These are phyloP conservation scores for Phenganax marumi DNA, from an alignment of 92 coral and sea anemone genomes.

Conservation along the genomic window DNA sequence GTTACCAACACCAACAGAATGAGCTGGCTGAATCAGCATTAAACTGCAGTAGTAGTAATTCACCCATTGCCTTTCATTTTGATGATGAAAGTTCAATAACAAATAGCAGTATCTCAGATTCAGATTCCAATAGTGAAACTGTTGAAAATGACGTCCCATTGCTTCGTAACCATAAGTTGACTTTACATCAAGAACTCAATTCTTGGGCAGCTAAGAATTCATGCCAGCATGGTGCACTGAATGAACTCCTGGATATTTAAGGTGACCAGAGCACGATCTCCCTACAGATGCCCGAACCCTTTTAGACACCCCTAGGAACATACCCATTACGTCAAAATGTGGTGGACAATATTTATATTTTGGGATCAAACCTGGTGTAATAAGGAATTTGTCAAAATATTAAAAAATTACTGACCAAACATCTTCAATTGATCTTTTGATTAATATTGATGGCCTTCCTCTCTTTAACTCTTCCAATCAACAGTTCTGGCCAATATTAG, in stretches of 20 bases:
- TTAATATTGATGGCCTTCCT: constrained; percentile 22
- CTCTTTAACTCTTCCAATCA: neutral
- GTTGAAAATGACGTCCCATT: neutral
- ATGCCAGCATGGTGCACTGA: neutral
- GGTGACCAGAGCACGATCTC: neutral
- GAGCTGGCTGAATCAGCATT: neutral
- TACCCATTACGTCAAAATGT: neutral
- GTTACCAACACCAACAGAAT: neutral
- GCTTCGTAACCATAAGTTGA: neutral
- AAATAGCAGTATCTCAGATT: neutral
- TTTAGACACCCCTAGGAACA: neutral
- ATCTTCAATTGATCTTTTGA: neutral
- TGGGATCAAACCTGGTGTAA: neutral
- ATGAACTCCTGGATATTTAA: neutral
- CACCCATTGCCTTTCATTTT: neutral
- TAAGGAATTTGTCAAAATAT: neutral
- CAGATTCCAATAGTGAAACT: neutral
- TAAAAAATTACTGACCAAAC: neutral
- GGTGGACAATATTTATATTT: constrained; percentile 4
- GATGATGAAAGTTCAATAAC: neutral
- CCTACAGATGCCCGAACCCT: constrained; percentile 14
- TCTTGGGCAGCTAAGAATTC: neutral
- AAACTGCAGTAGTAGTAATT: neutral
- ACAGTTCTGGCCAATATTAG: constrained; percentile 28
- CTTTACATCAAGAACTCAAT: neutral